phyloP scores from a whole-genome alignment of 1,140 invertebrate genomes.

The Bilobella aurantiaca region DNA sequence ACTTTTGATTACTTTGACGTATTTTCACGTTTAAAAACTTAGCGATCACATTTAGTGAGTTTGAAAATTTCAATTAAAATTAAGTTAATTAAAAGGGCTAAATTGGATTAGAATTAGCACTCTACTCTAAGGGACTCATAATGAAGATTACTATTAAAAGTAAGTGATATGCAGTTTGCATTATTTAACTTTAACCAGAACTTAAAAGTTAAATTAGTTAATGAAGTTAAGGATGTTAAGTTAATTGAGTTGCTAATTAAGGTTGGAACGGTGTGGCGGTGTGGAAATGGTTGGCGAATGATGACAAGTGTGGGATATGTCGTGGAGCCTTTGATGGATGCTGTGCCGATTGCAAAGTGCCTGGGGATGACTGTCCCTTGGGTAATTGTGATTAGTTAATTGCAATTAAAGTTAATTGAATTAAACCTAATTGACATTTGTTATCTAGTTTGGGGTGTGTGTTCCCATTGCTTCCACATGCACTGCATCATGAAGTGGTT shows the following conservation, averaged over 20 bases:
- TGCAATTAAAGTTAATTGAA: too few relatives aligned
- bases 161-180: neutral
- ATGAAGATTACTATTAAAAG: neutral
- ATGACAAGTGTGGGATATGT: slow-evolving; percentile 98
- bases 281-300: slow-evolving; percentile 97
- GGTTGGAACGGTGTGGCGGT: slow-evolving; percentile 90
- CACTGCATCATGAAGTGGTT: slow-evolving; percentile 99
- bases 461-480: slow-evolving; percentile 98
- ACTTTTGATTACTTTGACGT: too few relatives aligned
- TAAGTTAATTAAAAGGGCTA: too few relatives aligned
- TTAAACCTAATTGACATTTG: too few relatives aligned
- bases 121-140: too few relatives aligned
- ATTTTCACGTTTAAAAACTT: too few relatives aligned
- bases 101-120: too few relatives aligned
- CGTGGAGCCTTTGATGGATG: slow-evolving; percentile 97
- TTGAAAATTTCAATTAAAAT: too few relatives aligned
- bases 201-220: too few relatives aligned
- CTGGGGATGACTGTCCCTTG: slow-evolving; percentile 95
- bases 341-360: slow-evolving; percentile 95
- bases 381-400: too few relatives aligned
- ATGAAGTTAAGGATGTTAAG: too few relatives aligned
- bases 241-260: slow-evolving; percentile 36
- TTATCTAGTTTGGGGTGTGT: slow-evolving; percentile 83
- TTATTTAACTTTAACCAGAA: neutral
- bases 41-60: too few relatives aligned